These are phyloP conservation scores for Tokudaia muenninki DNA, from an alignment of 2,797 vertebrate species.

Conservation along the genomic window DNA sequence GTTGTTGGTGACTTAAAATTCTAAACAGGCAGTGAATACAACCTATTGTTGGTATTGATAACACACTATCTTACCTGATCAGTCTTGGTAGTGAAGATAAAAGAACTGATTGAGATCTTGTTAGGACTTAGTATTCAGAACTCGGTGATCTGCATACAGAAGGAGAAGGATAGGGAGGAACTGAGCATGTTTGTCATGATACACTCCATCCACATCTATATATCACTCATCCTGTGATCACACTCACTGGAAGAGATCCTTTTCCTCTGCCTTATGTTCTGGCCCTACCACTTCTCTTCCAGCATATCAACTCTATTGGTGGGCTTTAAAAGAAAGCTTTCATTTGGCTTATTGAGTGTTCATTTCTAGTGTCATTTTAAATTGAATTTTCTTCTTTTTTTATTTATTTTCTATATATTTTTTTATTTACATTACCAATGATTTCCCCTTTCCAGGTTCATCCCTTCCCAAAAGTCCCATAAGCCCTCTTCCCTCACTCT, in stretches of 20 bases:
- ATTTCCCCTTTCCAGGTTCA: too few species aligned
- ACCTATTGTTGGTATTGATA: neutral
- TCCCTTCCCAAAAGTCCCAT: too few species aligned
- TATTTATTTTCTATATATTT: too few species aligned
- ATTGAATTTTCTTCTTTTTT: neutral
- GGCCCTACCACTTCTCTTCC: too few species aligned
- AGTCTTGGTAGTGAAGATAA: neutral
- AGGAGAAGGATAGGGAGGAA: neutral
- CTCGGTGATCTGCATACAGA: neutral
- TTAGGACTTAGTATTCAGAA: neutral
- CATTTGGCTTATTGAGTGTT: neutral
- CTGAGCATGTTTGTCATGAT: neutral
- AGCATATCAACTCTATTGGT: too few species aligned
- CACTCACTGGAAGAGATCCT: neutral
- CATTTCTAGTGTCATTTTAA: neutral
- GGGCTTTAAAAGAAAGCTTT: neutral
- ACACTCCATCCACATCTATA: neutral
- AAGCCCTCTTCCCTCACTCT: too few species aligned
- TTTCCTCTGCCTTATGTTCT: neutral
- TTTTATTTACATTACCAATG: too few species aligned
- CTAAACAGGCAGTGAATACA: neutral
- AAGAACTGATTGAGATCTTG: neutral
- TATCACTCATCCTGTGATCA: neutral
- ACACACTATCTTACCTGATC: neutral
- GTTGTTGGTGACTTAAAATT: neutral